These are phyloP conservation scores for Epistrophella euchroma DNA, from an alignment of 2,888 invertebrate species.

Conservation along the genomic window DNA sequence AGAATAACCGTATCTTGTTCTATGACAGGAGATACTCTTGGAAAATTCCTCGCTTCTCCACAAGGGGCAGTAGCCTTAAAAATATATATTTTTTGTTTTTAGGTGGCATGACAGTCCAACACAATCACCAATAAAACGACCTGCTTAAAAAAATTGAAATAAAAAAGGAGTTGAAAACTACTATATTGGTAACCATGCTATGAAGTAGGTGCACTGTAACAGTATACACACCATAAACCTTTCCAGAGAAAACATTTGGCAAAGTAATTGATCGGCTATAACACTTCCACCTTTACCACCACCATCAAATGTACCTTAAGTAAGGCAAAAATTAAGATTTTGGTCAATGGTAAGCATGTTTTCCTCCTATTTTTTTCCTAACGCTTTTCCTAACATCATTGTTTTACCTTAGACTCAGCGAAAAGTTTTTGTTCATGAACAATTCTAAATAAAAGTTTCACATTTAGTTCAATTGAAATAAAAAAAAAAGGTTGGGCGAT, in stretches of 20 bases:
- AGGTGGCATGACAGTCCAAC: no score
- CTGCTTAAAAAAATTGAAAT: no score
- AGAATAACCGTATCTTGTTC: no score
- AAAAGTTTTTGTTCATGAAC: neutral
- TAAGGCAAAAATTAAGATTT: constrained; percentile 18
- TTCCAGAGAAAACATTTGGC: constrained; percentile 57
- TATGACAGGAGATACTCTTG: no score
- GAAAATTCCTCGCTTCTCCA: no score
- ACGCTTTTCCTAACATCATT: neutral
- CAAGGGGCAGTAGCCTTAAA: no score
- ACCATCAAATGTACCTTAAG: constrained; percentile 16
- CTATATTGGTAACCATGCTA: neutral
- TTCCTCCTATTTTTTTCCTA: neutral
- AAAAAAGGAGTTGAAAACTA: neutral
- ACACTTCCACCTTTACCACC: neutral
- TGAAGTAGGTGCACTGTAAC: neutral
- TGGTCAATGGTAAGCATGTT: no score
- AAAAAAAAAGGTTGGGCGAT: constrained; percentile 53
- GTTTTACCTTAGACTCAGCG: neutral
- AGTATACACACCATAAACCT: constrained; percentile 22
- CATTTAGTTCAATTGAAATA: constrained; percentile 39
- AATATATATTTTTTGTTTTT: no score
- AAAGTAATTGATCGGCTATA: constrained; percentile 57
- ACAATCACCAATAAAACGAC: no score
- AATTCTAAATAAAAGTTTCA: constrained; percentile 24